Base-by-base conservation (phyloP, 2,888 invertebrate genomes). In the Cantharis nigra region DNA sequence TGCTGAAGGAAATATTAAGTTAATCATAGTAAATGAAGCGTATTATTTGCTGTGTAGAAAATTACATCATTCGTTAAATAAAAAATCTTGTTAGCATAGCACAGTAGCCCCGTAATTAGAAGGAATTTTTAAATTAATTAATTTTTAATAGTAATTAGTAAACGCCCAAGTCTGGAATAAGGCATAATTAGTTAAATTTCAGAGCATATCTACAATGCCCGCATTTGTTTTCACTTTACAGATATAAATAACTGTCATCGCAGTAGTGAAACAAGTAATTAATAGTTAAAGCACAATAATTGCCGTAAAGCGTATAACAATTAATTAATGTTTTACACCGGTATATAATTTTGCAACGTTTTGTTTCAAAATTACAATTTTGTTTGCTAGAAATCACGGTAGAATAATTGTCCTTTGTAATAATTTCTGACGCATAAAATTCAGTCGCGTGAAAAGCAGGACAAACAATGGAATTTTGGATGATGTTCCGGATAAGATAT, bases 401-500 rank as follows among this genome's bases (percentile, higher is more conserved):
- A 81, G 84, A 84, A 83, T 85, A 84, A 85, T 85, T 84, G 84
- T 84, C 84, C 85, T 85, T 85, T 85, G 84, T 84, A 80, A 83
- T 83, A 83, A 83, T 83, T 84, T 78, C 83, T 80, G 82, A 80
- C 82, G 86, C 82, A 83, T 84, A 84, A 86, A 85, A 86, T 85
- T 85, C 84, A 85, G 83, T 84, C 62, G 77, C 78, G 75, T 84
- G 86, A 86, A 86, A 82, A 86, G 85, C 85, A 80, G 80, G 81
- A 80, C 80, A 82, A 85, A 87, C 87, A 87, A 87, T 87, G 82
- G 86, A 81, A 82, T 83, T 85, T 84, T 83, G 80, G 81, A 82
- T 83, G 83, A 81, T 81, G 49, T 78, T 67, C 82, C 80, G 83
- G 81, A 81, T 82, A 75, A 74, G 71, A 72, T 69, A 72, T 78